Evolutionary conservation across 1,140 invertebrate genomes (phyloP).

Genomic region (Temnothorax nylanderi): DNA sequence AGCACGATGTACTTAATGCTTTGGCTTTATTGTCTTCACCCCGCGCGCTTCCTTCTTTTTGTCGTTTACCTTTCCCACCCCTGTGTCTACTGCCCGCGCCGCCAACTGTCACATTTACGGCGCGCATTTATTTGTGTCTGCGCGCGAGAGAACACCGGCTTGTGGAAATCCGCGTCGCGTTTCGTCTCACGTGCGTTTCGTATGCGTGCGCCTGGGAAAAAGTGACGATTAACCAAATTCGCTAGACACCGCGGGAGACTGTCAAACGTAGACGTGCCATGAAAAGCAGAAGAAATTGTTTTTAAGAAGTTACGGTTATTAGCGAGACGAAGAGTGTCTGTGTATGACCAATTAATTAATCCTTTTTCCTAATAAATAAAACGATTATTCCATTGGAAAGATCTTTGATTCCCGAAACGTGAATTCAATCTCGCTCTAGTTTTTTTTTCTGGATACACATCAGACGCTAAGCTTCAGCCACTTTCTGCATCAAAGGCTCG

Average conservation of each 20-base stretch:
- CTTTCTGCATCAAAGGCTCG: background rate
- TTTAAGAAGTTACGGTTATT: background rate
- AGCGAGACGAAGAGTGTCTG: background rate
- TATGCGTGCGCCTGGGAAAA: background rate
- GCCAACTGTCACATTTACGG: slow-evolving; percentile 52
- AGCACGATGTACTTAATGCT: slow-evolving; percentile 79
- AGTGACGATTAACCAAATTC: background rate
- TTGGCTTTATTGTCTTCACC: slow-evolving; percentile 79
- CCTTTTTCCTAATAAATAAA: background rate
- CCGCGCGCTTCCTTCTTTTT: slow-evolving; percentile 65
- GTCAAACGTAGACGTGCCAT: background rate
- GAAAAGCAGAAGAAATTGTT: background rate
- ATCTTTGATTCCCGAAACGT: background rate
- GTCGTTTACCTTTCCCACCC: slow-evolving; percentile 66
- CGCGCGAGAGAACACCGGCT: slow-evolving; percentile 63
- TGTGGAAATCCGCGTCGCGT: slow-evolving; percentile 70
- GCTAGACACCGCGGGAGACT: background rate
- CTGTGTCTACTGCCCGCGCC: slow-evolving; percentile 52
- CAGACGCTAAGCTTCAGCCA: background rate
- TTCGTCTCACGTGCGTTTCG: slow-evolving; percentile 43
- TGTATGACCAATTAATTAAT: background rate
- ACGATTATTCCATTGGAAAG: background rate
- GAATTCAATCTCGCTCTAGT: background rate
- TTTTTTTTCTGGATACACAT: background rate
- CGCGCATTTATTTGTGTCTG: slow-evolving; percentile 77